Evolutionary conservation across 2,113 vertebrate genomes (phyloP).

Genomic region (Anolis sagrei): DNA sequence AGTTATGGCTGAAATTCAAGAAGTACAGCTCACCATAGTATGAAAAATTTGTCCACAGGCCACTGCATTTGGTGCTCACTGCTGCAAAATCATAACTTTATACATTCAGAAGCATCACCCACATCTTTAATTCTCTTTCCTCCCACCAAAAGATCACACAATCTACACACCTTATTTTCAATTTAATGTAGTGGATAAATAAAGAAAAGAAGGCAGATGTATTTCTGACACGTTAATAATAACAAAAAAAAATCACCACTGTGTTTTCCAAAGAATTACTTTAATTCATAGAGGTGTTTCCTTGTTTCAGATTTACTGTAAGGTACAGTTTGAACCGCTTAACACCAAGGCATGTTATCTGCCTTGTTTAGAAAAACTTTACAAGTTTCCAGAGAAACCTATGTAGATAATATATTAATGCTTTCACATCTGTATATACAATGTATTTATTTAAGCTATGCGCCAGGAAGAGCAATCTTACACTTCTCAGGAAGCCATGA

Average conservation of each 20-base stretch:
- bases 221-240: not conserved
- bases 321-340: not conserved
- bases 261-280: not conserved
- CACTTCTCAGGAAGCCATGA: not conserved
- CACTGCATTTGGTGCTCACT: too few relatives aligned
- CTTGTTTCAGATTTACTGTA: not conserved
- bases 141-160: not conserved
- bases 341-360: not conserved
- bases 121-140: not conserved
- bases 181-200: not conserved
- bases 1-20: too few relatives aligned
- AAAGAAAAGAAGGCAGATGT: not conserved
- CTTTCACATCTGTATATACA: not conserved
- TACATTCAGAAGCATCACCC: not conserved
- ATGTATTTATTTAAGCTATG: not conserved
- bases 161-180: not conserved
- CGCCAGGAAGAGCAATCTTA: not conserved
- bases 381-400: not conserved
- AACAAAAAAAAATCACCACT: not conserved
- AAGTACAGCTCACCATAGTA: too few relatives aligned
- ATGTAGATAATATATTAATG: not conserved
- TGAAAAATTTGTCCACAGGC: too few relatives aligned
- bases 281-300: not conserved
- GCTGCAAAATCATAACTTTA: not conserved
- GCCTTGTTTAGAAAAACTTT: not conserved